Conservation (phyloP, 2,797 vertebrate genomes). For the Falco rusticolus region DNA sequence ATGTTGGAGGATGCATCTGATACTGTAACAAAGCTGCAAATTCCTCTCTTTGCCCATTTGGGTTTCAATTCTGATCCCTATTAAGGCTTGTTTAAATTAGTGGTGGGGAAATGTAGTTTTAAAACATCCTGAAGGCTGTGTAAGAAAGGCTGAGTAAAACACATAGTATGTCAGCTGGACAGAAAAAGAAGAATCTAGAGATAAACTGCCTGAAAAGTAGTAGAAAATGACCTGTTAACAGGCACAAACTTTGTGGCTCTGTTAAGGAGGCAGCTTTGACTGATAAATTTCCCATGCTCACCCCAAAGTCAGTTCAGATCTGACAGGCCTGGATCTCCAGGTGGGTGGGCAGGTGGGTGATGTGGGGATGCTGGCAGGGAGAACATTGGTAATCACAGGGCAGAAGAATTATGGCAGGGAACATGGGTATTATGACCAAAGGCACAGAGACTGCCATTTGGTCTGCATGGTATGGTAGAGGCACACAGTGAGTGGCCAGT, state of each 20-base stretch:
- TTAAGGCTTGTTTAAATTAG: neutral
- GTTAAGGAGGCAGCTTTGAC: neutral
- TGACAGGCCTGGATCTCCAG: neutral
- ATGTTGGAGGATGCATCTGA: neutral
- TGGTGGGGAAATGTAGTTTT: neutral
- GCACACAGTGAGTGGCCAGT: rapidly evolving
- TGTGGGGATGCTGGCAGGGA: neutral
- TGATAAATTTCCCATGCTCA: neutral
- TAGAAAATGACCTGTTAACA: neutral
- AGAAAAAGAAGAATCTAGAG: neutral
- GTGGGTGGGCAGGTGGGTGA: neutral
- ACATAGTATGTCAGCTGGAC: neutral
- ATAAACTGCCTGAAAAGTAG: neutral
- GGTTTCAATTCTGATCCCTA: neutral
- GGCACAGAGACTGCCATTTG: neutral
- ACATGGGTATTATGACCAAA: neutral
- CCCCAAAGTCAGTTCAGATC: neutral
- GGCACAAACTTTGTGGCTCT: neutral
- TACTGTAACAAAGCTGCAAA: neutral
- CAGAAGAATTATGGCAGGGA: neutral
- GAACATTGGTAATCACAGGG: neutral
- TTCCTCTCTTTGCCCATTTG: neutral
- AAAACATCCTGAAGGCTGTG: neutral
- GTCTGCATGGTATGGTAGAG: neutral
- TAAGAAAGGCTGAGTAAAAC: neutral